Base-by-base conservation (phyloP, 2,113 vertebrate species). In the Anseranas semipalmata region DNA sequence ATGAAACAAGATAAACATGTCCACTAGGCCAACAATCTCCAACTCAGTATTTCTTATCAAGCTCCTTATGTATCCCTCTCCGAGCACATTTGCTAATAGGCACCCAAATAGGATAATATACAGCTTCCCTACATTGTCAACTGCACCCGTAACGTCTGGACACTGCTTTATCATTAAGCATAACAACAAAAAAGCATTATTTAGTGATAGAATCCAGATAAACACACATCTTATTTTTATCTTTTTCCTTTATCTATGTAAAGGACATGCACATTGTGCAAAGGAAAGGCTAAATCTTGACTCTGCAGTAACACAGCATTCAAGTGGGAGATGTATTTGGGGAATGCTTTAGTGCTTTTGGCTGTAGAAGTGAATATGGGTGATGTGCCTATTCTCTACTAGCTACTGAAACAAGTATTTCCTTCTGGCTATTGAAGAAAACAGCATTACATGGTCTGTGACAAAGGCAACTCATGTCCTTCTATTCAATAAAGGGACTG, bases 391-490 rank as follows among this genome's bases (percentile, higher is more conserved):
- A 30, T 78, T 68, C 68, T 60, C 84, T 81, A 17, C 55, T 10
- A 66, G 60, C 86, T 75, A 62, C 84, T 87, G 72, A 89, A 90
- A 86, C 84, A 87, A 78, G 73, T 9, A 59, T 43, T 63, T 89
- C 83, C 86, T 92, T 50, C 80, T 87, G 89, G 86, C 86, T 92
- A 71, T 39, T 7, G 6, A 75, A 83, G 79, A 87, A 93, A 96
- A 93, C n/a, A 71, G 68, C 76, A 94, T 92, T 94, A 88, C 21
- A 24, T 35, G 60, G 35, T 33, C 87, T 83, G 63, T 73, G 83
- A 90, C 48, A 83, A 76, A 92, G 41, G 82, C 58, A 92, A 63
- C 24, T 52, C 56, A 89, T 48, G 59, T 77, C 59, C 72, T 92
- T 83, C 83, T 66, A 48, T 24, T 67, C 76, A 92, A 83, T 91